These are phyloP conservation scores for Pachymerium ferrugineum DNA, from an alignment of 2,888 invertebrate genomes.

Conservation along the genomic window DNA sequence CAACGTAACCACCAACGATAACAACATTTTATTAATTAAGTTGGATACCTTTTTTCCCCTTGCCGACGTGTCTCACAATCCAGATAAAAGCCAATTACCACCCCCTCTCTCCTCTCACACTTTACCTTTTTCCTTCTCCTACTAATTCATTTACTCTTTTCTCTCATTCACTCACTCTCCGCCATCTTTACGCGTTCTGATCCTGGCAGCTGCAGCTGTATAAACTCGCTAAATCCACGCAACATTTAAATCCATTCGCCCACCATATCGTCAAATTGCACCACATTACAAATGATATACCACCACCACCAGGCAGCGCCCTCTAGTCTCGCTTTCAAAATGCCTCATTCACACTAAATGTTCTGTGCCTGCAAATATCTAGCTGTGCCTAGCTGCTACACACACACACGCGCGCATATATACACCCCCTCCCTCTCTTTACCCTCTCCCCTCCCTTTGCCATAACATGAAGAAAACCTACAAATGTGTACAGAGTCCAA, in stretches of 20 bases:
- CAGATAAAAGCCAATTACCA: conserved; percentile 19
- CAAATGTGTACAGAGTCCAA: background rate
- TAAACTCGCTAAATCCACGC: background rate
- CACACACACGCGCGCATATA: too few species aligned
- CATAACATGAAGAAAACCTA: background rate
- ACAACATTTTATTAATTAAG: conserved; percentile 1
- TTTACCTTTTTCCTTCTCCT: conserved; percentile 2
- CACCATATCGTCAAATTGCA: background rate
- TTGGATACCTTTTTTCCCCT: background rate
- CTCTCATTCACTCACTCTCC: background rate
- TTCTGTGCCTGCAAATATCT: background rate
- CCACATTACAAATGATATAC: background rate
- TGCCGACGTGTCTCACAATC: background rate
- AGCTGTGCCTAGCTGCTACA: too few species aligned
- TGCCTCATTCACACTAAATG: background rate
- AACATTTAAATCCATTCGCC: conserved; percentile 2
- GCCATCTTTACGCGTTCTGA: background rate
- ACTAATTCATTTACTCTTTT: conserved; percentile 1
- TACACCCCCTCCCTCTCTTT: background rate
- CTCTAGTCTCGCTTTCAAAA: background rate
- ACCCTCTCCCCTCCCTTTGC: background rate
- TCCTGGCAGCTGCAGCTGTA: background rate
- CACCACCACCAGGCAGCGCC: background rate
- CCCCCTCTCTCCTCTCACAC: too few species aligned
- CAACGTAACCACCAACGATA: background rate